These are phyloP conservation scores for Porites australiensis DNA, from an alignment of 64 coral and sea anemone genomes.

Conservation along the genomic window DNA sequence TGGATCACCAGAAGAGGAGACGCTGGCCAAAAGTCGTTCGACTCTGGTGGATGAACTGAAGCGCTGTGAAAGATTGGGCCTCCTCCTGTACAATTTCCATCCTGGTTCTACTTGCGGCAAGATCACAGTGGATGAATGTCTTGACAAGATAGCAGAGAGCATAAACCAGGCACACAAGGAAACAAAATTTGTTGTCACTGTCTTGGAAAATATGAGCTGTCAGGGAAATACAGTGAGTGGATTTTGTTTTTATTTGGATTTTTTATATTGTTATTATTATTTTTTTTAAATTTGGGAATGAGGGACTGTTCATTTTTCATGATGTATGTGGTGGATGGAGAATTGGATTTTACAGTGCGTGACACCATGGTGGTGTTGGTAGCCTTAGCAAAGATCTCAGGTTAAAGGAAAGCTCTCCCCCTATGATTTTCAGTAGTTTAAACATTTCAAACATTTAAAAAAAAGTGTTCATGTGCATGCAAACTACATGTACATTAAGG, in stretches of 20 bases:
- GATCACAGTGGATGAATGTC: constrained; percentile 77
- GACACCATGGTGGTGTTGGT: too few relatives aligned
- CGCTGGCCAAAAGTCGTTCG: constrained; percentile 85
- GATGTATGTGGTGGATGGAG: too few relatives aligned
- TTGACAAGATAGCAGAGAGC: constrained; percentile 91
- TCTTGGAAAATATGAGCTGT: constrained; percentile 98
- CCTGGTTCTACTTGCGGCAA: constrained; percentile 97
- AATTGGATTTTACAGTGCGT: too few relatives aligned
- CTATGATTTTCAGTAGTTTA: too few relatives aligned
- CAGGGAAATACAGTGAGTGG: constrained; percentile 90
- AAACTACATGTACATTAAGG: too few relatives aligned
- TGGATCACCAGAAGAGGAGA: constrained; percentile 89
- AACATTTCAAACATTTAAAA: too few relatives aligned
- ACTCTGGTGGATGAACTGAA: constrained; percentile 90
- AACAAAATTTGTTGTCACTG: constrained; percentile 86
- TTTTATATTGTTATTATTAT: not conserved
- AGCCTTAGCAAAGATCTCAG: too few relatives aligned
- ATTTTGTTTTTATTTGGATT: not conserved
- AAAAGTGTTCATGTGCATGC: too few relatives aligned
- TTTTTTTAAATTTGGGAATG: too few relatives aligned
- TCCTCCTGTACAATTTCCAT: constrained; percentile 95
- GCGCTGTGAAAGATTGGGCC: constrained; percentile 89
- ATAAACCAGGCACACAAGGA: constrained; percentile 85
- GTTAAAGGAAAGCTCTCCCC: too few relatives aligned
- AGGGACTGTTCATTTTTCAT: too few relatives aligned